Base-by-base conservation (phyloP, 2,888 invertebrate genomes). In the Melieria crassipennis region DNA sequence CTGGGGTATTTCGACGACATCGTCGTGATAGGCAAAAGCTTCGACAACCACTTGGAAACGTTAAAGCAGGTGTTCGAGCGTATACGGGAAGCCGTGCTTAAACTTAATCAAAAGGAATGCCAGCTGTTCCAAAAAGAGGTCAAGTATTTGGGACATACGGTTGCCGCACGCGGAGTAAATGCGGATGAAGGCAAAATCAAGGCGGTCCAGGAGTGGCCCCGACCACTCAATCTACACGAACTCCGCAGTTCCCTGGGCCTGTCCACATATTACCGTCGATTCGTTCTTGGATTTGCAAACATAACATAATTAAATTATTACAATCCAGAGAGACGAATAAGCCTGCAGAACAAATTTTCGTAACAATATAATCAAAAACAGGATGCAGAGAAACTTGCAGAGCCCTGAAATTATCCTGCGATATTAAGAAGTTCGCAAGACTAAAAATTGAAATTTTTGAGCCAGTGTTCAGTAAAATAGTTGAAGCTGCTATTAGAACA, bases 141-240 rank as follows among this genome's bases (percentile, higher is more conserved):
- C 7, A 71, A 71, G 43, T 71, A 69, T 56, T 61, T 65, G 7
- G 71, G 70, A 1, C 68, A 71, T 50, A 55, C 47, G 5, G n/a
- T 61, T 48, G 47, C 62, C 11, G 7, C 11, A 9, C 45, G 65
- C 9, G 61, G 56, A 10, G 9, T 65, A 16, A 11, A 5, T 10
- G 65, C 65, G 7, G 72, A 57, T 45, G 42, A 60, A 1, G 61
- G 68, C 4, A 70, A 71, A 16, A 46, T 62, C 43, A 46, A 7
- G 5, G 46, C 46, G n/a, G 46, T 62, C 4, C 9, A 62, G n/a
- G 61, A 65, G 4, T 72, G 68, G 64, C 50, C 60, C 52, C 43
- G 4, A 46, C 71, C 66, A 3, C 43, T 6, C 10, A 66, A 71
- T 42, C 11, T 71, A 45, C 66, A 71, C 62, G 71, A 66, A 11